Base-by-base conservation (phyloP, 2,113 vertebrate genomes). In the Heterotis niloticus region DNA sequence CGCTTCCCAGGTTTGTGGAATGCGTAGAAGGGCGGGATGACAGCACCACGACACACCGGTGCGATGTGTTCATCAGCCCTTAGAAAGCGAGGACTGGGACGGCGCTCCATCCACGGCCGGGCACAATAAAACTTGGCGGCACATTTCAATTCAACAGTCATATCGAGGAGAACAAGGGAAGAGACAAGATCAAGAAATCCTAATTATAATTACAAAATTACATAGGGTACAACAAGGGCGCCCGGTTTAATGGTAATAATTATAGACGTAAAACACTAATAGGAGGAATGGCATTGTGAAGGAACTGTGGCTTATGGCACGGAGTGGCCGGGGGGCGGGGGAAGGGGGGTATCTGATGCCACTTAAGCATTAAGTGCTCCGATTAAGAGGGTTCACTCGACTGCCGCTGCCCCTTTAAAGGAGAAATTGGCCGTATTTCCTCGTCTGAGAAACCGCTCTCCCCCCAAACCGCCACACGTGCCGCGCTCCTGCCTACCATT, bases 381-480 rank as follows among this genome's bases (percentile, higher is more conserved):
- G 84, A 89, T 86, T 84, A 88, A 81, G 70, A 83, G 18, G 59
- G 83, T 88, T 87, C 74, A 82, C 66, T 81, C 76, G 83, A 82
- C 68, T 81, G 83, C 86, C 73, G 65, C 26, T 86, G 72, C 64
- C 65, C 82, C 80, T 87, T 88, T 84, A 79, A 83, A 82, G 80
- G 81, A 86, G 26, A 59, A 84, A 78, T 79, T 81, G 83, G 81
- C 79, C 82, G 75, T 52, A 80, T 84, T 77, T 82, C 16, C 76
- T 76, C 34, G 81, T 82, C 16, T 5, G 44, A 84, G 89, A 88
- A 88, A 87, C 81, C 80, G 85, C 83, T 82, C 73, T 84, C 81
- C 87, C 85, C 85, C 88, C 86, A 89, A 90, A 91, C 90, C 83
- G 71, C 89, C 91, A 90, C 88, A 89, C 87, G 88, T 91, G 91